These are phyloP conservation scores for Euzophera pinguis DNA, from an alignment of 2,888 invertebrate species.

Conservation along the genomic window DNA sequence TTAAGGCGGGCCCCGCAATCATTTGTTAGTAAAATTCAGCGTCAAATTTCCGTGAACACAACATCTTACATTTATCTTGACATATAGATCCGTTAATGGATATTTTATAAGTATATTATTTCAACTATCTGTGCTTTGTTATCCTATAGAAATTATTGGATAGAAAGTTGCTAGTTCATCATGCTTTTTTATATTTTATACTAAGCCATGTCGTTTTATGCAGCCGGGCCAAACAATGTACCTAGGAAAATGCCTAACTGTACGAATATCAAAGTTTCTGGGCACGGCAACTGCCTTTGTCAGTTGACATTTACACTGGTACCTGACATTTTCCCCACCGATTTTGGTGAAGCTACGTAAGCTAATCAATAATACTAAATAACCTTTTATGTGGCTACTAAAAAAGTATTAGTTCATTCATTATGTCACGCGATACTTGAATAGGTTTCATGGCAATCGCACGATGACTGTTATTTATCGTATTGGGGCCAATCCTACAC, in stretches of 20 bases:
- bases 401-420: constrained; percentile 36
- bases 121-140: neutral
- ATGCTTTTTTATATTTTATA: too few species aligned
- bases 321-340: constrained; percentile 56
- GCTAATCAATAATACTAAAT: constrained; percentile 53
- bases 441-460: constrained; percentile 33
- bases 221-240: too few species aligned
- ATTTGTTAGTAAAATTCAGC: constrained; percentile 24
- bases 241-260: too few species aligned
- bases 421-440: constrained; percentile 44
- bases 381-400: constrained; percentile 57
- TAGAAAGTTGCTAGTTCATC: too few species aligned
- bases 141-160: neutral
- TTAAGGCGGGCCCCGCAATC: constrained; percentile 21
- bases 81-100: constrained; percentile 21
- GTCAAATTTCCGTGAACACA: constrained; percentile 23
- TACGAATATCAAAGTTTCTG: neutral
- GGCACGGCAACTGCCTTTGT: neutral
- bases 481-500: constrained; percentile 22
- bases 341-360: constrained; percentile 35
- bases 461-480: constrained; percentile 28
- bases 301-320: constrained; percentile 57
- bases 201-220: too few species aligned
- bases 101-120: constrained; percentile 10
- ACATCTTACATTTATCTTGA: constrained; percentile 21